Conservation (phyloP, 2,113 vertebrate genomes). For the Protobothrops flavoviridis region DNA sequence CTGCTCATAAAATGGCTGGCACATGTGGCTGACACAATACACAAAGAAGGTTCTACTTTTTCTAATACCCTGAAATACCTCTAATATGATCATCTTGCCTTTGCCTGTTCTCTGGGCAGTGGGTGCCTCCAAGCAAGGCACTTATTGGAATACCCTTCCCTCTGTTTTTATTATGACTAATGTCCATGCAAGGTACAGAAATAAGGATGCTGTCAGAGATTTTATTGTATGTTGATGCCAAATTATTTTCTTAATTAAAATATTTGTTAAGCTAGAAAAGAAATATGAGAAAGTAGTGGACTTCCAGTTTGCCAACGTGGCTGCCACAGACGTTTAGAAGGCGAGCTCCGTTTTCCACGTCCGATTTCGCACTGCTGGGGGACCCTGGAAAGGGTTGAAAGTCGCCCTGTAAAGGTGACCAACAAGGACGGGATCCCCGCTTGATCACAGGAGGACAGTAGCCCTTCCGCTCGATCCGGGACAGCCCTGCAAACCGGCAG, state of each 20-base stretch:
- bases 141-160: neutral
- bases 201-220: neutral
- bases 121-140: neutral
- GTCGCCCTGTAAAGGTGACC: too few species aligned
- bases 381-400: too few species aligned
- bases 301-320: too few species aligned
- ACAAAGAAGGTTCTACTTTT: neutral
- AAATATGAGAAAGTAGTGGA: neutral
- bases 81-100: neutral
- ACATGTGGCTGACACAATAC: neutral
- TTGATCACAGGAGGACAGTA: too few species aligned
- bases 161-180: neutral
- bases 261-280: neutral
- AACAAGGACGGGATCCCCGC: too few species aligned
- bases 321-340: too few species aligned
- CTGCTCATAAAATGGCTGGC: neutral
- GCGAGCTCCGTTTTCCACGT: too few species aligned
- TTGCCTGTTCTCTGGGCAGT: neutral
- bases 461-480: too few species aligned
- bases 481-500: too few species aligned
- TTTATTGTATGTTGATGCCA: neutral
- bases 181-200: neutral
- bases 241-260: neutral
- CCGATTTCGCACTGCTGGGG: too few species aligned
- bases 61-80: neutral